phyloP scores from a whole-genome alignment of 2,797 vertebrate genomes.

The Acrossocheilus fasciatus region DNA sequence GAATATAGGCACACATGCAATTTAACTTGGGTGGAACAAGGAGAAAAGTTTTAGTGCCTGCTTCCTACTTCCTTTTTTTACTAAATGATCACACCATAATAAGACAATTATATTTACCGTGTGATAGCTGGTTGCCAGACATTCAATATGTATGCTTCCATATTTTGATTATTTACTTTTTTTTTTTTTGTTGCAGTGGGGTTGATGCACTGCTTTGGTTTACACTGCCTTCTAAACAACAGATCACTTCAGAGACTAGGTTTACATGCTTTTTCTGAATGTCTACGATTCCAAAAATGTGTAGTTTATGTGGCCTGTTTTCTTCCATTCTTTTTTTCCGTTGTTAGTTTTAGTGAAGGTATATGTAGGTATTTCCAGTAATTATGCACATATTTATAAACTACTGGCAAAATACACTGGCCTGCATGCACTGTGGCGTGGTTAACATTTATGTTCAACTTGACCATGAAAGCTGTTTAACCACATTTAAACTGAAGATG shows the following conservation, averaged over 20 bases:
- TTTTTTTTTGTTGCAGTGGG: background rate
- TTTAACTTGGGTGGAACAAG: constrained; percentile 12
- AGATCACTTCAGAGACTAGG: constrained; percentile 35
- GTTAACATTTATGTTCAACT: constrained; percentile 19
- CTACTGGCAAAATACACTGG: constrained; percentile 22
- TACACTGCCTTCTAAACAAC: constrained; percentile 42
- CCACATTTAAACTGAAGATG: constrained; percentile 12
- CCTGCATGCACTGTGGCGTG: constrained; percentile 39
- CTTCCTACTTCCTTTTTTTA: constrained; percentile 6
- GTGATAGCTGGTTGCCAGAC: background rate
- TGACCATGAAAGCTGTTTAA: constrained; percentile 32
- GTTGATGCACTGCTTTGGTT: constrained; percentile 38
- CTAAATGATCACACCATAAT: background rate
- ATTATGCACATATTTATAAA: constrained; percentile 49
- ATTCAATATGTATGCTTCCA: constrained; percentile 9
- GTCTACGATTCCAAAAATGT: constrained; percentile 26
- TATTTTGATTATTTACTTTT: background rate
- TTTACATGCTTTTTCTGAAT: constrained; percentile 33
- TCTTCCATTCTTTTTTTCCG: background rate
- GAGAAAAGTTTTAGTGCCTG: constrained; percentile 20
- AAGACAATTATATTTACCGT: background rate
- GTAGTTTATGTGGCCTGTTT: background rate
- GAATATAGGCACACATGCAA: constrained; percentile 27
- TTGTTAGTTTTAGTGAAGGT: constrained; percentile 24
- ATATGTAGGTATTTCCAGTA: constrained; percentile 36